Base-by-base conservation (phyloP, 1,140 invertebrate species). In the Delia radicum region DNA sequence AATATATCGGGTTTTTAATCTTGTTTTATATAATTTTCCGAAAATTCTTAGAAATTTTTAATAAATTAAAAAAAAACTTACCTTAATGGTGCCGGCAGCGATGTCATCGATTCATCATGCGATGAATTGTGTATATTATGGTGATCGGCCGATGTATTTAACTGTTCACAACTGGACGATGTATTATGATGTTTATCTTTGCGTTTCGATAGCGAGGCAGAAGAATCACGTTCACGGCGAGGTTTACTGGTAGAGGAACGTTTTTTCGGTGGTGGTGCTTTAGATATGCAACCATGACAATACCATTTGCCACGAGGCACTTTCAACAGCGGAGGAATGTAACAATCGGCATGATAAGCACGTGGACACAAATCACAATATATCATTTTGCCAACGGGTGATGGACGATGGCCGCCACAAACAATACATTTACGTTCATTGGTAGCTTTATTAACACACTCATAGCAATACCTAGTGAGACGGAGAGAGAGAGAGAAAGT, bases 381-480 rank as follows among this genome's bases (percentile, higher is more conserved):
- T 37, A 96, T 90, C 79, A 94, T 89, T 79, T 94, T 93, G 79
- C 93, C 92, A n/a, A 86, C 86, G 0, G 87, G 83, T 28, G 84
- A 77, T 2, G 88, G 87, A 3, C 88, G 87, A 78, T 92, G 91
- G 74, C 93, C 94, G 5, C 96, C 95, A 86, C 96, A 98, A 62
- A 97, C 94, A 79, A 96, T 94, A 87, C 93, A 94, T 82, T 94
- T 93, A 79, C 93, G 90, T 82, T 95, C 93, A 61, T 94, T 94
- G 61, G 94, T 95, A 48, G 96, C 96, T 89, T 98, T 98, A 85
- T 98, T 98, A 86, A 98, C 93, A 88, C 97, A 99, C 86, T 98
- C 96, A 90, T 93, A 96, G 88, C 97, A 98, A 86, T 94, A 95
- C 93, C 94, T 95, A 79, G 2, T 86, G 82, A 8, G 72, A 46